Conservation (phyloP, 2,797 vertebrate species). For the Amazonetta brasiliensis region DNA sequence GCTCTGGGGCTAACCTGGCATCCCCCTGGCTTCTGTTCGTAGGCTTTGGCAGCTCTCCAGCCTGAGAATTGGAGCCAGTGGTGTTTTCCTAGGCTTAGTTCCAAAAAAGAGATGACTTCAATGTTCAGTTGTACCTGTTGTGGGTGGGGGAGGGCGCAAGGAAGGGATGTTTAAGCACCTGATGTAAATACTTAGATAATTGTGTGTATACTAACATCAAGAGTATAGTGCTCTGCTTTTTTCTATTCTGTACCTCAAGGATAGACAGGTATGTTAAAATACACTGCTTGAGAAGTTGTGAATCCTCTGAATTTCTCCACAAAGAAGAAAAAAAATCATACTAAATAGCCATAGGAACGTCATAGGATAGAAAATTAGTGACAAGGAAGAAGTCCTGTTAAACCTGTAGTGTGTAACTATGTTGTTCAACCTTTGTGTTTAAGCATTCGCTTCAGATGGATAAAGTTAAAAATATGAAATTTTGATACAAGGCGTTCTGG, state of each 20-base stretch:
- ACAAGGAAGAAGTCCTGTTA: not conserved
- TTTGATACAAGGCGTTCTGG: not conserved
- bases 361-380: not conserved
- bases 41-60: not conserved
- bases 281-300: too few species aligned
- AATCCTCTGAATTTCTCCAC: not conserved
- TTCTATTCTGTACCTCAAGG: not conserved
- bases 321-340: not conserved
- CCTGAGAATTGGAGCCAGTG: not conserved
- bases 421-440: not conserved
- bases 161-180: not conserved
- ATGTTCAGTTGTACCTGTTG: not conserved
- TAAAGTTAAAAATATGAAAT: not conserved
- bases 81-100: conserved; percentile 13
- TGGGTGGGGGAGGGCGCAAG: not conserved
- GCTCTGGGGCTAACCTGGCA: conserved; percentile 2
- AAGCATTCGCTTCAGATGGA: too few species aligned
- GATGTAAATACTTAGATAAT: not conserved
- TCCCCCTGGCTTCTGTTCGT: conserved; percentile 5
- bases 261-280: not conserved
- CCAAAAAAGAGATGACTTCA: not conserved
- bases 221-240: not conserved
- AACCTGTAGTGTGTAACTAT: not conserved
- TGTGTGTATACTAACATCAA: accelerated
- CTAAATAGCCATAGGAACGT: not conserved